Base-by-base conservation (phyloP, 2,888 invertebrate genomes). In the Hyles lineata region DNA sequence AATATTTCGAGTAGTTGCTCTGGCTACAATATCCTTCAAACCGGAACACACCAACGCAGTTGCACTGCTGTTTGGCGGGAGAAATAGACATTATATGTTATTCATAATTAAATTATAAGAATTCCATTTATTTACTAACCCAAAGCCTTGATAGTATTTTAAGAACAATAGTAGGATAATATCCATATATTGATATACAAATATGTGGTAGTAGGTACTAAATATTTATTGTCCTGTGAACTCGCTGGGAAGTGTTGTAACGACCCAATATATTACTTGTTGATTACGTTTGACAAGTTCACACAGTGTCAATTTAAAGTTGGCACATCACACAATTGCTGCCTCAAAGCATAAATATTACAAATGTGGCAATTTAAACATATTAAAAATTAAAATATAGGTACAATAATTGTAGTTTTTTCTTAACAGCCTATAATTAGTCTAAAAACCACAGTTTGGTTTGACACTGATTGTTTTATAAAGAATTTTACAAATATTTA, bases 231-330 rank as follows among this genome's bases (percentile, higher is more conserved):
- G 50, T 67, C 21, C 43, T 43, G 21, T 23, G 67, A 67, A 67
- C 43, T 67, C 23, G 23, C 15, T 23, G 23, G 67, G 43, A 67
- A 67, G 67, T 43, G 21, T 63, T 21, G 43, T 50, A 67, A 67
- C 23, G 43, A 43, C 23, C 43, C 23, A 17, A 23, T 50, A 67
- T 67, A 67, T 67, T 67, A 67, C 67, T 43, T 67, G 67, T 67
- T 67, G 67, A 67, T 67, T 67, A 67, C 17, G 25, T 67, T 67
- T 67, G 67, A 67, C 67, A 67, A 7, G 67, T 50, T 67, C 50
- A 67, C 23, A 23, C 43, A 23, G 50, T 43, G 67, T 23, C 67
- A 67, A 67, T 67, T 67, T 50, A 17, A 67, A 23, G 67, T 50
- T 43, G 43, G 21, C 43, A 67, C 50, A 8, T 50, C 67, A 15